A percentile compares a stretch with the other conserved stretches of the same genome.
Conservation (phyloP, 2,888 invertebrate genomes). For the Drosophila melanocephala region DNA sequence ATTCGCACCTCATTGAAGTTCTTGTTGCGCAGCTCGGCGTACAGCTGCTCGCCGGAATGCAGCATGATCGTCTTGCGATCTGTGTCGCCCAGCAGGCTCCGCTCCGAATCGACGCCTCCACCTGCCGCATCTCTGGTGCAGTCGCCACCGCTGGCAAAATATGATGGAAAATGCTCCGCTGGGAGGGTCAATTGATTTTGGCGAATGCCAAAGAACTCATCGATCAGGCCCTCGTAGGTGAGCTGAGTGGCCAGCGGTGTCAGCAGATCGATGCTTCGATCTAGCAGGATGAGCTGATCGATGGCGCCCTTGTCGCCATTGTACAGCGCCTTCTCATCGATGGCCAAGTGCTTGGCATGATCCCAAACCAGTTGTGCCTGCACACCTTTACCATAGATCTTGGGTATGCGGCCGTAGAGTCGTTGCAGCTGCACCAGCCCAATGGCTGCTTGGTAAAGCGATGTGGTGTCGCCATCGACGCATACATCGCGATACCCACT, state of each 20-base stretch:
- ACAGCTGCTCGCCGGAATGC: constrained; percentile 95
- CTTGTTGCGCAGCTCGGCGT: constrained; percentile 95
- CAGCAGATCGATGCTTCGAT: constrained; percentile 95
- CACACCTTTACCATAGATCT: constrained; percentile 95
- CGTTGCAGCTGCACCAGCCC: constrained; percentile 94
- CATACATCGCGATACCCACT: constrained; percentile 93
- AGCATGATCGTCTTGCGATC: constrained; percentile 92
- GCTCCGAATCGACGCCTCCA: constrained; percentile 22
- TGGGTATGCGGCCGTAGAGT: constrained; percentile 94
- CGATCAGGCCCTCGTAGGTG: constrained; percentile 98
- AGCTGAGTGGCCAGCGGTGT: constrained; percentile 97
- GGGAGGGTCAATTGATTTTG: constrained; percentile 93
- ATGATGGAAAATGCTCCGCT: constrained; percentile 91
- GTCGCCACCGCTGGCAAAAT: constrained; percentile 54
- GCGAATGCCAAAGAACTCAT: constrained; percentile 96
- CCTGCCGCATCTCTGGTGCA: constrained; percentile 17
- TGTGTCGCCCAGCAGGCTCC: constrained; percentile 78
- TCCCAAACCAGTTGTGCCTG: constrained; percentile 96
- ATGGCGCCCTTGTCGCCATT: constrained; percentile 89
- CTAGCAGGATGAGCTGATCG: constrained; percentile 95
- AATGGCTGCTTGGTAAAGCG: constrained; percentile 94
- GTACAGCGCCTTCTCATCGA: constrained; percentile 86
- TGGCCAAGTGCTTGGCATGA: constrained; percentile 92
- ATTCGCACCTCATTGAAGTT: constrained; percentile 96
- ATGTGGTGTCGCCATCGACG: constrained; percentile 95